A percentile compares a stretch with the other conserved stretches of the same genome.
These are phyloP conservation scores for Polia nebulosa DNA, from an alignment of 2,888 invertebrate species.

Conservation along the genomic window DNA sequence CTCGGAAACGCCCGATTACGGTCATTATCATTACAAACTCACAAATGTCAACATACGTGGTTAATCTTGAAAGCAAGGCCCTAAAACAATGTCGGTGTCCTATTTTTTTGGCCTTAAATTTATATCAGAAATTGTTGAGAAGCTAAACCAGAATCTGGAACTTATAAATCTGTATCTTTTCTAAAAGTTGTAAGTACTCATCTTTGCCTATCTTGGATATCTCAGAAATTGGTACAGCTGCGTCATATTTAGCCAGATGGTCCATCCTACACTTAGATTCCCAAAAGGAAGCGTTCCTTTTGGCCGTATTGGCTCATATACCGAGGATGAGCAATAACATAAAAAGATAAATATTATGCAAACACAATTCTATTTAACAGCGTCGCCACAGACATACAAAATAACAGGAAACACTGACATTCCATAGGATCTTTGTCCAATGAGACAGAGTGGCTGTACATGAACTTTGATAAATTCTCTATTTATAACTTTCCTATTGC, in stretches of 20 bases:
- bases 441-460: slow-evolving; percentile 64
- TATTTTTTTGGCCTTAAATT: slow-evolving; percentile 29
- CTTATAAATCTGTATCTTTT: neutral
- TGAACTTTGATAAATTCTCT: slow-evolving; percentile 66
- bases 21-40: slow-evolving; percentile 64
- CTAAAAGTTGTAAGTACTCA: neutral
- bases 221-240: neutral
- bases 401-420: slow-evolving; percentile 65
- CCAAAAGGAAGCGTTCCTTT: slow-evolving; percentile 2
- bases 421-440: slow-evolving; percentile 64
- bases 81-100: slow-evolving; percentile 39
- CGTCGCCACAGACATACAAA: slow-evolving; percentile 45
- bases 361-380: slow-evolving; percentile 52
- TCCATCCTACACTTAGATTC: slow-evolving; percentile 20
- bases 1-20: slow-evolving; percentile 67
- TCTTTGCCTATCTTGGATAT: neutral
- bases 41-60: slow-evolving; percentile 66
- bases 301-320: neutral
- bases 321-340: slow-evolving; percentile 25
- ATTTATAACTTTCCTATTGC: slow-evolving; percentile 65
- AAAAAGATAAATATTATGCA: slow-evolving; percentile 50
- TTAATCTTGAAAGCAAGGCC: slow-evolving; percentile 61
- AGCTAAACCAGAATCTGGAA: neutral
- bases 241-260: slow-evolving; percentile 24
- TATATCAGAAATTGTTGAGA: slow-evolving; percentile 13